phyloP scores from a whole-genome alignment of 2,888 invertebrate species.

The Seira ritae region DNA sequence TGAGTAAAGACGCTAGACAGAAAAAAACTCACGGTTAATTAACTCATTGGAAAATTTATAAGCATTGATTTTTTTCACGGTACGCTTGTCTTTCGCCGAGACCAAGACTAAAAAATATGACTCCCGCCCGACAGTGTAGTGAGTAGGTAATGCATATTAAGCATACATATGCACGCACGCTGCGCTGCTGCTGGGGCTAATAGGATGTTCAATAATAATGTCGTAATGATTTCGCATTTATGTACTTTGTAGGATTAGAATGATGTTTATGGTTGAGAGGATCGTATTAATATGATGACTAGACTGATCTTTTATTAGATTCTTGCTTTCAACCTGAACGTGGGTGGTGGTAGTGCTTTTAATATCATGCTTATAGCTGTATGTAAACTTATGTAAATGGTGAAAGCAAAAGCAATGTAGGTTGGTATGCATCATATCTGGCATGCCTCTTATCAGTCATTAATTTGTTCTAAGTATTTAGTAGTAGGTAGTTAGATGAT shows the following conservation, averaged over 20 bases:
- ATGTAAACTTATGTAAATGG: too few species aligned
- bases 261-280: not conserved
- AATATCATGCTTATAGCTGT: too few species aligned
- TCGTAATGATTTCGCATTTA: slow-evolving; percentile 7
- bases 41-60: slow-evolving; percentile 40
- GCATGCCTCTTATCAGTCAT: not conserved
- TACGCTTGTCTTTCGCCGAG: not conserved
- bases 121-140: not conserved
- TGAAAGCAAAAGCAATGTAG: too few species aligned
- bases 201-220: slow-evolving; percentile 1
- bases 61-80: slow-evolving; percentile 40
- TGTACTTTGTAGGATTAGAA: not conserved
- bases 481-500: too few species aligned
- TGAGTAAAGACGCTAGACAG: too few species aligned
- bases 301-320: slow-evolving; percentile 5
- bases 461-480: too few species aligned
- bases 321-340: not conserved
- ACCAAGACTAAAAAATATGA: not conserved
- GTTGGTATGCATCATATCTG: too few species aligned
- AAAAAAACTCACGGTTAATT: slow-evolving; percentile 47
- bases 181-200: not conserved
- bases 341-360: too few species aligned
- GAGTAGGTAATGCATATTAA: too few species aligned
- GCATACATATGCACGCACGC: too few species aligned
- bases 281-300: not conserved